phyloP scores from a whole-genome alignment of 2,113 vertebrate species.

The Danionella cerebrum region DNA sequence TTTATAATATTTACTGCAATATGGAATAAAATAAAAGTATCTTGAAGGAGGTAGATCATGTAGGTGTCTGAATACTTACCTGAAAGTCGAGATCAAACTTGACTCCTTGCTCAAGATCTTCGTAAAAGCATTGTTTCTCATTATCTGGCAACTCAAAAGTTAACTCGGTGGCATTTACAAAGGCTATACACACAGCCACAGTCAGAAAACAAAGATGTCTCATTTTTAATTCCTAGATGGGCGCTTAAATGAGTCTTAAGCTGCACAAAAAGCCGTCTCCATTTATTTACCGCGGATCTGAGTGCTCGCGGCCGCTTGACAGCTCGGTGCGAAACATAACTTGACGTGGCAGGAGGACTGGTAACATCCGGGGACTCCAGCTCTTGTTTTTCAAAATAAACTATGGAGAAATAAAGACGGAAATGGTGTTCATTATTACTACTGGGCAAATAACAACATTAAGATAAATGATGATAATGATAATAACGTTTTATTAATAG shows the following conservation, averaged over 20 bases:
- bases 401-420: too few relatives aligned
- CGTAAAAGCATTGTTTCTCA: slow-evolving; percentile 69
- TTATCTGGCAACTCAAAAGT: slow-evolving; percentile 68
- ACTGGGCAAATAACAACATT: too few relatives aligned
- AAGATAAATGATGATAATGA: too few relatives aligned
- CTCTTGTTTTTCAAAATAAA: slow-evolving; percentile 21
- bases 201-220: slow-evolving; percentile 14
- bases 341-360: slow-evolving; percentile 62
- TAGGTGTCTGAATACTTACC: slow-evolving; percentile 42
- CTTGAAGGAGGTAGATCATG: neutral
- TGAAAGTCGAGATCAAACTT: slow-evolving; percentile 67
- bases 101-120: slow-evolving; percentile 57
- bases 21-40: too few relatives aligned
- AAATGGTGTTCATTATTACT: neutral
- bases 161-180: slow-evolving; percentile 54
- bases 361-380: slow-evolving; percentile 63
- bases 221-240: slow-evolving; percentile 16
- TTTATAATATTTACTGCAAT: too few relatives aligned
- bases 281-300: neutral
- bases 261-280: neutral
- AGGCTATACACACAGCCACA: slow-evolving; percentile 33
- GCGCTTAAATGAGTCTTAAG: neutral
- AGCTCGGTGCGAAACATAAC: slow-evolving; percentile 6
- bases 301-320: neutral
- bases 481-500: too few relatives aligned